Percentiles rank a stretch among this genome's conserved stretches.
Evolutionary conservation across 2,797 vertebrate species (phyloP).

Genomic region (Salmo trutta): DNA sequence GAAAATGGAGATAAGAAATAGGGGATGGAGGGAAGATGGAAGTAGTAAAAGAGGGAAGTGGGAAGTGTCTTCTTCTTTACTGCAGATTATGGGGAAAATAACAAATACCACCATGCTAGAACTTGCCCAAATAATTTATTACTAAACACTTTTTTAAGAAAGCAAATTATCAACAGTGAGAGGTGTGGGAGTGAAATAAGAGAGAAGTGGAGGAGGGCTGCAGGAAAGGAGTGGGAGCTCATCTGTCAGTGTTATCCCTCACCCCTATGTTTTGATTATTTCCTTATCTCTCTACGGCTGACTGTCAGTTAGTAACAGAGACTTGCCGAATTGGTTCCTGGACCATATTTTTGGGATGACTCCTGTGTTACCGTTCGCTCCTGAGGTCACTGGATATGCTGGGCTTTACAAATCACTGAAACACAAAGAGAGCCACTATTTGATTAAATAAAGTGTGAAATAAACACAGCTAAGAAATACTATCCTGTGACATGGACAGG

Average conservation of each 20-base stretch:
- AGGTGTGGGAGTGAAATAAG: slow-evolving; percentile 37
- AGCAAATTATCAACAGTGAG: slow-evolving; percentile 29
- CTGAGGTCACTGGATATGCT: slow-evolving; percentile 53
- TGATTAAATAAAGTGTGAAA: slow-evolving; percentile 28
- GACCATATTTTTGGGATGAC: slow-evolving; percentile 61
- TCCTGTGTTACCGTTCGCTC: slow-evolving; percentile 46
- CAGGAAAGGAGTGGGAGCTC: slow-evolving; percentile 22
- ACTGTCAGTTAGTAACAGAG: slow-evolving; percentile 62
- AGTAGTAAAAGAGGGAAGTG: neutral
- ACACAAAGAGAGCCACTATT: slow-evolving; percentile 13
- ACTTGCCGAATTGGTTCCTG: slow-evolving; percentile 64
- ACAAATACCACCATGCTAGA: slow-evolving; percentile 39
- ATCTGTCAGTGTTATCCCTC: slow-evolving; percentile 52
- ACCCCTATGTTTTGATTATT: slow-evolving; percentile 67
- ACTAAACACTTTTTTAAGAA: slow-evolving; percentile 23
- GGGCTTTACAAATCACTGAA: slow-evolving; percentile 41
- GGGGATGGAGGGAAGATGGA: neutral
- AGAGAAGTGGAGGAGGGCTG: slow-evolving; percentile 35
- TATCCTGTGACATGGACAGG: neutral
- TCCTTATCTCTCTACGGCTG: slow-evolving; percentile 66
- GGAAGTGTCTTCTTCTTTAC: neutral
- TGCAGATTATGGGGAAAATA: neutral
- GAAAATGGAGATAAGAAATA: slow-evolving; percentile 51
- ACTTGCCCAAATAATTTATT: slow-evolving; percentile 22
- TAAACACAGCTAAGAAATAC: neutral